Conservation (phyloP, 2,113 vertebrate species). For the Rhagologus leucostigma region DNA sequence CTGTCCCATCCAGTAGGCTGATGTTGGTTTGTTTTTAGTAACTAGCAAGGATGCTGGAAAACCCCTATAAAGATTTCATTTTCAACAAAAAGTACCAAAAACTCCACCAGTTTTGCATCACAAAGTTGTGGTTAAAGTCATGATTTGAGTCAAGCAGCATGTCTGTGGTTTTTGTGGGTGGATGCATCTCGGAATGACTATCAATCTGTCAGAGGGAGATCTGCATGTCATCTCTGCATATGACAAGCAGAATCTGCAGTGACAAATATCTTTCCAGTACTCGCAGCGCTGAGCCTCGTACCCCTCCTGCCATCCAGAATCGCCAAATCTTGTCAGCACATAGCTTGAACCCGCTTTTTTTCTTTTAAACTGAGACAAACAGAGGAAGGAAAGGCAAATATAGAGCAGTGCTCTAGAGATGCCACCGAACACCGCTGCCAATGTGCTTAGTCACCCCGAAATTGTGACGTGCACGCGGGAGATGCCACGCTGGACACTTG, state of each 20-base stretch:
- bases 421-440: neutral
- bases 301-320: neutral
- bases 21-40: constrained; percentile 66
- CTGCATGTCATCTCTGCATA: constrained; percentile 24
- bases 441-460: neutral
- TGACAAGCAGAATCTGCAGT: constrained; percentile 50
- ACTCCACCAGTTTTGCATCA: constrained; percentile 83
- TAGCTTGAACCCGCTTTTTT: neutral
- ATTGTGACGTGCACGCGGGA: fast-evolving
- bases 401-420: neutral
- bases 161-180: constrained; percentile 81
- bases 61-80: constrained; percentile 75
- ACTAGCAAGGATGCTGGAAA: constrained; percentile 73
- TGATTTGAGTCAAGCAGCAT: constrained; percentile 76
- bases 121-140: constrained; percentile 73
- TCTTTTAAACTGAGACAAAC: neutral
- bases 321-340: neutral
- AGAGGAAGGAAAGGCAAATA: constrained; percentile 20
- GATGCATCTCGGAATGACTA: constrained; percentile 63
- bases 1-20: constrained; percentile 19
- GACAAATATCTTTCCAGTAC: constrained; percentile 42
- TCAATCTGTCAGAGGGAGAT: constrained; percentile 54
- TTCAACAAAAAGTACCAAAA: constrained; percentile 84
- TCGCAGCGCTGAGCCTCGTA: neutral
- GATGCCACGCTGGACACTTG: fast-evolving